Percentiles rank a stretch among this genome's conserved stretches.
These are phyloP conservation scores for Gastrophryne carolinensis DNA, from an alignment of 2,797 vertebrate species.

Conservation along the genomic window DNA sequence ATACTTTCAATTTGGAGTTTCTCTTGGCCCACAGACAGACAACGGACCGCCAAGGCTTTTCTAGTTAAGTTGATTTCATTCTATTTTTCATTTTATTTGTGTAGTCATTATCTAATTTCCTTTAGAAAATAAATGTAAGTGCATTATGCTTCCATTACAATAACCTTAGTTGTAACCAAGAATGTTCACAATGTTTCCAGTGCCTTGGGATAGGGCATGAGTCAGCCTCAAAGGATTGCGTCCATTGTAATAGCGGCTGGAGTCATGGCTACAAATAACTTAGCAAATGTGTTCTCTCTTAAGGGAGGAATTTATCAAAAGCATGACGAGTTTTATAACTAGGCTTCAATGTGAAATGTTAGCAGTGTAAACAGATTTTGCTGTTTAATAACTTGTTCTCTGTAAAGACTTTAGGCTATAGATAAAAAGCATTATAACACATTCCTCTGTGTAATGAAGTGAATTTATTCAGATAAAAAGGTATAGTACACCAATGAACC, in stretches of 20 bases:
- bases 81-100: too few relatives aligned
- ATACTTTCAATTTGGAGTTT: too few relatives aligned
- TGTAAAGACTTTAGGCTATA: not conserved
- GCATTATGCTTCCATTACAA: too few relatives aligned
- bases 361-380: conserved; percentile 14
- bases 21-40: too few relatives aligned
- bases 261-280: conserved; percentile 37
- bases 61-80: too few relatives aligned
- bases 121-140: not conserved
- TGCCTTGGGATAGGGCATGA: conserved; percentile 14
- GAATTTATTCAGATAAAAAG: not conserved
- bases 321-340: conserved; percentile 29
- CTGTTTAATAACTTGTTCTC: not conserved
- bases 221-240: conserved; percentile 24
- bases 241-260: conserved; percentile 20
- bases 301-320: conserved; percentile 24
- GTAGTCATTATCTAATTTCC: too few relatives aligned
- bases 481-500: too few relatives aligned
- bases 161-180: not conserved
- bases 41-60: too few relatives aligned
- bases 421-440: not conserved
- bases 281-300: conserved; percentile 19
- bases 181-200: conserved; percentile 22
- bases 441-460: not conserved
- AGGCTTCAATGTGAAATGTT: conserved; percentile 5